Conservation (phyloP, 2,113 vertebrate genomes). For the Trogon melanurus region DNA sequence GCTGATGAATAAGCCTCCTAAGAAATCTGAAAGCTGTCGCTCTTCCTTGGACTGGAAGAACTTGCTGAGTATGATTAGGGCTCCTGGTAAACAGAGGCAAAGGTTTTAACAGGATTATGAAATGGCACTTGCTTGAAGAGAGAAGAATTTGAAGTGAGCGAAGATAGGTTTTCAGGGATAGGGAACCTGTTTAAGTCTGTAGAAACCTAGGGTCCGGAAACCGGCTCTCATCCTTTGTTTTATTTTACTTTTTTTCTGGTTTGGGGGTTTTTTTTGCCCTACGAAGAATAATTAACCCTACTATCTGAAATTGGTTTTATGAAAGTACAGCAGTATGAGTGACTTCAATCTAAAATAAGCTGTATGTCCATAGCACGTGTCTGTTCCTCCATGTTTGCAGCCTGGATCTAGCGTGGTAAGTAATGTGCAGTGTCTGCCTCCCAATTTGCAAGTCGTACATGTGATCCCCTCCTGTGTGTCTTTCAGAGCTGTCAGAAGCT, state of each 20-base stretch:
- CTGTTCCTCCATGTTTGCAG: neutral
- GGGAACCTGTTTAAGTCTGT: neutral
- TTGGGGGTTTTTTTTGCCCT: neutral
- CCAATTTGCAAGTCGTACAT: neutral
- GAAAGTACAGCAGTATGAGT: neutral
- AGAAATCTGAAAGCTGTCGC: conserved; percentile 59
- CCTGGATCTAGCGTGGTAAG: neutral
- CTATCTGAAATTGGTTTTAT: neutral
- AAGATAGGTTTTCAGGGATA: neutral
- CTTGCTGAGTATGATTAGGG: conserved; percentile 19
- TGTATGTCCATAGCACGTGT: neutral
- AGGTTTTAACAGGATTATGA: conserved; percentile 65
- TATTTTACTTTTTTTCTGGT: neutral
- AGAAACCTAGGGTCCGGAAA: neutral
- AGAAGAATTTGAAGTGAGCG: neutral
- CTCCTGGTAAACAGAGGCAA: conserved; percentile 40
- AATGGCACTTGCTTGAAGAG: conserved; percentile 25
- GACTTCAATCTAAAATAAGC: neutral
- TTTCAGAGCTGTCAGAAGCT: conserved; percentile 44
- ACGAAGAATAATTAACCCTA: neutral
- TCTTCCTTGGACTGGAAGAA: conserved; percentile 16
- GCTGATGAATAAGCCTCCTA: conserved; percentile 60
- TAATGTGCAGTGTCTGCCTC: neutral
- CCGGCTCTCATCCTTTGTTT: neutral
- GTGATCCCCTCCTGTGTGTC: neutral